A percentile compares a stretch with the other conserved stretches of the same genome.
These are phyloP conservation scores for Gobius niger DNA, from an alignment of 2,113 vertebrate genomes.

Conservation along the genomic window DNA sequence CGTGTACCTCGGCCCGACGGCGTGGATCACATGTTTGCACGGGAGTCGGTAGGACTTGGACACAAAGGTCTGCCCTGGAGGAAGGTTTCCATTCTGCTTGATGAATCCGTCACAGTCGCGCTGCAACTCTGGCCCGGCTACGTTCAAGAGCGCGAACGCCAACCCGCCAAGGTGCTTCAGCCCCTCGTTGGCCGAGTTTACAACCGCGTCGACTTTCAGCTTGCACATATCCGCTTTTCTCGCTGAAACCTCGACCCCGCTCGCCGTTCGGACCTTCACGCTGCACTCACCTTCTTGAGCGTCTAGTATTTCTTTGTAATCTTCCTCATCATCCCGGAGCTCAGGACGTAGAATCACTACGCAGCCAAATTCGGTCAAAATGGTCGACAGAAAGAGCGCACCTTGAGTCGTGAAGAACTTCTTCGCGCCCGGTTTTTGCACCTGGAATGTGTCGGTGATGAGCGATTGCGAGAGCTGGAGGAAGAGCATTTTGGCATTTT, in stretches of 20 bases:
- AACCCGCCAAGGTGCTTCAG: slow-evolving; percentile 78
- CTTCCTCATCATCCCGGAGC: slow-evolving; percentile 26
- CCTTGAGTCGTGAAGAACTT: slow-evolving; percentile 74
- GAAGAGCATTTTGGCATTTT: slow-evolving; percentile 45
- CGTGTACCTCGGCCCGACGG: slow-evolving; percentile 81
- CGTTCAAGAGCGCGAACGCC: slow-evolving; percentile 68
- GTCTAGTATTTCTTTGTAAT: not conserved
- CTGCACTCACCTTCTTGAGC: not conserved
- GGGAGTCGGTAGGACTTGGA: slow-evolving; percentile 74
- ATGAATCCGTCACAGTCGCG: slow-evolving; percentile 66
- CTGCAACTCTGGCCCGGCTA: slow-evolving; percentile 82
- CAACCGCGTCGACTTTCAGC: slow-evolving; percentile 78
- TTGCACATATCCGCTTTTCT: slow-evolving; percentile 73
- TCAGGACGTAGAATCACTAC: slow-evolving; percentile 71
- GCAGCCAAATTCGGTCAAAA: slow-evolving; percentile 66
- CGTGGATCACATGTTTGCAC: slow-evolving; percentile 81
- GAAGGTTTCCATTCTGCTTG: slow-evolving; percentile 28
- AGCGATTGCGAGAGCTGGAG: slow-evolving; percentile 50
- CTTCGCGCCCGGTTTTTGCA: slow-evolving; percentile 82
- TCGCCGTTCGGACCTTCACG: slow-evolving; percentile 50
- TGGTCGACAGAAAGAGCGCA: slow-evolving; percentile 34
- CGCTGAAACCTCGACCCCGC: slow-evolving; percentile 73
- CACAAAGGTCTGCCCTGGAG: slow-evolving; percentile 50
- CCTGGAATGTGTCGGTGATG: slow-evolving; percentile 47
- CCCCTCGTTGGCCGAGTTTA: slow-evolving; percentile 85